Conservation (phyloP, 2,888 invertebrate genomes). For the Lordiphosa andalusiaca region DNA sequence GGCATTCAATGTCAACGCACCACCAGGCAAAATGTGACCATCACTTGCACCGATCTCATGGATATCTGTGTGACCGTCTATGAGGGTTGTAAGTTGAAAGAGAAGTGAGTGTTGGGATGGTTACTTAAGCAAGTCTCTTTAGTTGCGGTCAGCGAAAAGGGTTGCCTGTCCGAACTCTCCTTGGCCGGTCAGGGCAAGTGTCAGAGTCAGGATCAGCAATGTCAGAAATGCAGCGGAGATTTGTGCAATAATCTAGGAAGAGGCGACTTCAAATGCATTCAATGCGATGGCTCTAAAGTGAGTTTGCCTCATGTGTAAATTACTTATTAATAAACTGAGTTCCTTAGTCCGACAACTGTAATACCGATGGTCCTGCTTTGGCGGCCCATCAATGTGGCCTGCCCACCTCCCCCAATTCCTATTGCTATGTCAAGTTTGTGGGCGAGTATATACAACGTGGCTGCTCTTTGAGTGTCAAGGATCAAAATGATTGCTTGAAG, state of each 20-base stretch:
- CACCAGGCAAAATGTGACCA: conserved; percentile 50
- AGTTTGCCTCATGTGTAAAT: conserved; percentile 12
- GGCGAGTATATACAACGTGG: conserved; percentile 57
- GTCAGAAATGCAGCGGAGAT: conserved; percentile 67
- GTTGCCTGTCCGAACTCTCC: conserved; percentile 66
- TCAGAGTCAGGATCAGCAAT: conserved; percentile 44
- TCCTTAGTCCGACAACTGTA: conserved; percentile 45
- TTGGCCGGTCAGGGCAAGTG: conserved; percentile 63
- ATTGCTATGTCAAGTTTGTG: conserved; percentile 66
- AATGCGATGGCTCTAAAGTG: conserved; percentile 69
- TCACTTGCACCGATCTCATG: conserved; percentile 63
- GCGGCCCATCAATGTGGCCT: conserved; percentile 59
- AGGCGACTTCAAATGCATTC: conserved; percentile 67
- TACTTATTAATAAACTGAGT: not conserved
- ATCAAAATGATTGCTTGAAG: conserved; percentile 66
- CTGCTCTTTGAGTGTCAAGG: conserved; percentile 61
- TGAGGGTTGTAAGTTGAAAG: conserved; percentile 67
- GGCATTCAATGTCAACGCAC: conserved; percentile 76
- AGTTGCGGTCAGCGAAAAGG: conserved; percentile 70
- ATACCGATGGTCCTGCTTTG: conserved; percentile 31
- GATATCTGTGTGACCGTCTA: conserved; percentile 77
- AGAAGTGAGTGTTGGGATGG: not conserved
- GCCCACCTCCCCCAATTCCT: conserved; percentile 72
- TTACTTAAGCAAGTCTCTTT: not conserved
- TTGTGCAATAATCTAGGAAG: conserved; percentile 75